Conservation (phyloP, 2,888 invertebrate genomes). For the Acheta domesticus region DNA sequence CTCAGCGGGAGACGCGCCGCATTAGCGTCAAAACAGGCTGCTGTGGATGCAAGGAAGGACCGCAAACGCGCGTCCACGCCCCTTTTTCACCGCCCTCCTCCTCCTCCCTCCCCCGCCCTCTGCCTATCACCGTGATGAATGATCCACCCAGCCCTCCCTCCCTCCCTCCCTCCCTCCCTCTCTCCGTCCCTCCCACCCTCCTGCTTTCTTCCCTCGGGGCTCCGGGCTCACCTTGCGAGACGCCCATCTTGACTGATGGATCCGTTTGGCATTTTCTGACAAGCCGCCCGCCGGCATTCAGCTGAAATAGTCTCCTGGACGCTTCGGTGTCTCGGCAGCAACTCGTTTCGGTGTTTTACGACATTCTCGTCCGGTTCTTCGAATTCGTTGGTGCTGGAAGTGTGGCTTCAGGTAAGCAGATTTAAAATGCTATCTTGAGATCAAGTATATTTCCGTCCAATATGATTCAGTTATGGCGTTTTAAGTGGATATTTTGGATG, state of each 20-base stretch:
- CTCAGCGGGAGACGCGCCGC: not conserved
- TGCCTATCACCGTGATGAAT: not conserved
- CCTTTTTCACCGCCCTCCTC: not conserved
- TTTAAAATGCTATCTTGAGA: too few species aligned
- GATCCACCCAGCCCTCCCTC: not conserved
- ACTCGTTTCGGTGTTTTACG: too few species aligned
- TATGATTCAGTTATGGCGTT: too few species aligned
- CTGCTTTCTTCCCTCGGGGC: slow-evolving; percentile 35
- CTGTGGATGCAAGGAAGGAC: not conserved
- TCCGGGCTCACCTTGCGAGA: slow-evolving; percentile 44
- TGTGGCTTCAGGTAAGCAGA: too few species aligned
- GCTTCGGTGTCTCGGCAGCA: too few species aligned
- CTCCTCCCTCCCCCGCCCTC: not conserved
- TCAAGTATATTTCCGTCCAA: too few species aligned
- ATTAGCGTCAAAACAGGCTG: not conserved
- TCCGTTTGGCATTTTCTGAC: not conserved
- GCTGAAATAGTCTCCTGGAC: not conserved
- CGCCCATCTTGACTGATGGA: slow-evolving; percentile 9
- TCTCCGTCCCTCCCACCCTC: slow-evolving; percentile 36
- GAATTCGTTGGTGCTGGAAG: too few species aligned
- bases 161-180: not conserved
- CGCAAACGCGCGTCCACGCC: not conserved
- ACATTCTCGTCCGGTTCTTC: too few species aligned
- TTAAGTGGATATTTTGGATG: too few species aligned
- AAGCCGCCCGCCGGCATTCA: not conserved